A percentile compares a stretch with the other conserved stretches of the same genome.
Conservation (phyloP, 37 sponge, comb jelly and placozoan genomes). For the Aplysina aerophoba region DNA sequence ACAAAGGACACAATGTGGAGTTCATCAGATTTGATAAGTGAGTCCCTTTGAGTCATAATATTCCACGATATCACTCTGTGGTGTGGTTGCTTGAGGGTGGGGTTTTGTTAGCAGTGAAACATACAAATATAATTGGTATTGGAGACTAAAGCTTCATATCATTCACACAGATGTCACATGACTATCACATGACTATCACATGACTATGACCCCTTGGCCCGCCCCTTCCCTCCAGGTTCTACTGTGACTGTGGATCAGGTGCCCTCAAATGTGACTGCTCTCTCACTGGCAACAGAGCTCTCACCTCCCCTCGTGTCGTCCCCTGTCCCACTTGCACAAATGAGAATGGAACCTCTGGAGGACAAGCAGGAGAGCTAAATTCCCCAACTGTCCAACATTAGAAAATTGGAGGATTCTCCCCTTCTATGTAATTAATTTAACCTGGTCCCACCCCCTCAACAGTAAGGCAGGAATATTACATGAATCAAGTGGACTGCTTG, state of each 20-base stretch:
- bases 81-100: no score
- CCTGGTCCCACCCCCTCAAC: no score
- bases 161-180: background rate
- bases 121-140: no score
- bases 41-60: background rate
- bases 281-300: slow-evolving; percentile 67
- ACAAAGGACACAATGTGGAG: slow-evolving; percentile 64
- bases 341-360: slow-evolving; percentile 15
- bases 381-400: background rate
- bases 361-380: slow-evolving; percentile 12
- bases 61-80: background rate
- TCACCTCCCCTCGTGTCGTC: slow-evolving; percentile 50
- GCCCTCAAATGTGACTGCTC: slow-evolving; percentile 63
- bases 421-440: background rate
- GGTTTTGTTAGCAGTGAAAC: no score
- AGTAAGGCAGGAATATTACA: no score
- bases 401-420: background rate
- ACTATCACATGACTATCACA: background rate
- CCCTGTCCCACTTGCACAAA: slow-evolving; percentile 11
- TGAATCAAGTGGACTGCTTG: no score
- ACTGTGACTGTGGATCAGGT: slow-evolving; percentile 90
- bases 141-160: background rate
- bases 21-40: slow-evolving; percentile 79
- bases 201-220: background rate
- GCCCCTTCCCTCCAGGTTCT: slow-evolving; percentile 53